Evolutionary conservation across 1,140 invertebrate species (phyloP), one percentile per base, ranked within the genome.

Genomic region (Andricus grossulariae): DNA sequence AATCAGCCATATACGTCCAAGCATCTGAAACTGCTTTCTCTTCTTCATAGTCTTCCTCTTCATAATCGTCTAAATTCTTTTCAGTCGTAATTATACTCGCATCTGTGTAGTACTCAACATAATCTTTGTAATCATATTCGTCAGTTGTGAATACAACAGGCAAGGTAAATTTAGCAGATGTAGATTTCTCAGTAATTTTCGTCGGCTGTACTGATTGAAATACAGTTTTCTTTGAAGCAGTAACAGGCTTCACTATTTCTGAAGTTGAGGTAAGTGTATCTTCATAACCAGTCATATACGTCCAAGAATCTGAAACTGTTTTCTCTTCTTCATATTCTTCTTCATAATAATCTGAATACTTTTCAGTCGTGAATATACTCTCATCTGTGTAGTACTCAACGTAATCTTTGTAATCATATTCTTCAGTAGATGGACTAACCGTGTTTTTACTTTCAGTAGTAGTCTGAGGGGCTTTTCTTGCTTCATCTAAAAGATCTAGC

Each of bases 341-440:
- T 52, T 74, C 72, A n/a, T 77, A 18, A 73, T 72, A 19, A 51
- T 77, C 76, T 73, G 39, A 49, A 73, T 72, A 70, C 15, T 32
- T n/a, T 77, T 77, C 76, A 18, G 71, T 73, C n/a, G 60, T 66
- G 0, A 66, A 8, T 16, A 66, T 16, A 66, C 60, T 66, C n/a
- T 72, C 73, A 15, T 55, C 57, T 25, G 51, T 73, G n/a, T 74
- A 74, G 4, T 75, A 51, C 52, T 74, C 45, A n/a, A 45, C 39
- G 10, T 45, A 8, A 45, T 45, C 39, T 45, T 45, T 11, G 39
- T 71, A 73, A 74, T 60, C 72, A n/a, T 73, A 57, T 21, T 75
- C 60, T 75, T 66, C 60, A 39, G 60, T 66, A 39, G 32, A 66
- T 45, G 60, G 16, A 66, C 13, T 21, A 39, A 15, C 32, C 32